Evolutionary conservation across 2,797 vertebrate genomes (phyloP).

Genomic region (Xerus rutilus): DNA sequence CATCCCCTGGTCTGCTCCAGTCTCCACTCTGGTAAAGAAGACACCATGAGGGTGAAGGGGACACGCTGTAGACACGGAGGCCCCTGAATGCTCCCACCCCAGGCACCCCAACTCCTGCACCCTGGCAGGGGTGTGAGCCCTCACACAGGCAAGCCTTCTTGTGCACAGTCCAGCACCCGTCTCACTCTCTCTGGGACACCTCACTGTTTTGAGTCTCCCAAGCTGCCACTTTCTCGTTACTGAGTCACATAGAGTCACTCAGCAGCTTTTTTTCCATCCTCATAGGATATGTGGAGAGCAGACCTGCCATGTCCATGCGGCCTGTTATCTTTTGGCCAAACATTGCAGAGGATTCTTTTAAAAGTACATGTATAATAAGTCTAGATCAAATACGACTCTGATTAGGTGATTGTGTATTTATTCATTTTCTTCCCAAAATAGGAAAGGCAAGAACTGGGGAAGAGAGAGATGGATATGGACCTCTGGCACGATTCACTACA

Average conservation of each 20-base stretch:
- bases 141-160: not conserved
- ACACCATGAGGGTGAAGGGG: accelerated
- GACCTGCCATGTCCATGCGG: accelerated
- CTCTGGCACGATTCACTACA: not conserved
- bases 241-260: not conserved
- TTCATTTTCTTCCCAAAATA: not conserved
- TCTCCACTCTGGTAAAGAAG: not conserved
- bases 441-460: not conserved
- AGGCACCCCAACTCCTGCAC: not conserved
- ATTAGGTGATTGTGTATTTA: not conserved
- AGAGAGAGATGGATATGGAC: not conserved
- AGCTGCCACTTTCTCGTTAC: not conserved
- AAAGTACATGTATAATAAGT: not conserved
- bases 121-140: accelerated
- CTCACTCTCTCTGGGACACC: not conserved
- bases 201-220: not conserved
- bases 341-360: not conserved
- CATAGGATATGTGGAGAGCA: not conserved
- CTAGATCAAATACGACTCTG: not conserved
- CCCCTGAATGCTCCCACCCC: accelerated
- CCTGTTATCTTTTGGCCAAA: not conserved
- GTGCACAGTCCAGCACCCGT: not conserved
- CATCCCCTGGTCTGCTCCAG: not conserved
- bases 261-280: not conserved
- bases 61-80: not conserved